These are phyloP conservation scores for Madoqua kirkii DNA, from an alignment of 2,113 vertebrate species.

Conservation along the genomic window DNA sequence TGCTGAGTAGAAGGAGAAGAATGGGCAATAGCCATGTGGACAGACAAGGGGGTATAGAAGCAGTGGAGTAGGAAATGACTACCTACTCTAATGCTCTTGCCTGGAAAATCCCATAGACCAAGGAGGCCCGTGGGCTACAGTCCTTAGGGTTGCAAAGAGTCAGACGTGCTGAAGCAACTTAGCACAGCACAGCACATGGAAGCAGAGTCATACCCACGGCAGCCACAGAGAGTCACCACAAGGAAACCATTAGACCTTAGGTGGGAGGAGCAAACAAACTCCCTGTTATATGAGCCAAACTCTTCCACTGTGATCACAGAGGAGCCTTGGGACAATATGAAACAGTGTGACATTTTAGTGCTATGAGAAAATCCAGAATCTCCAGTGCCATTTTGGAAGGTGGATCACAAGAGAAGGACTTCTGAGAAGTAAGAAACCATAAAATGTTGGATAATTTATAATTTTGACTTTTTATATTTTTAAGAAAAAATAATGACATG, in stretches of 20 bases:
- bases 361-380: neutral
- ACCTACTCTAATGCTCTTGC: neutral
- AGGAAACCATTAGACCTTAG: neutral
- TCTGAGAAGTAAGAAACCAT: neutral
- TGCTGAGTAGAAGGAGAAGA: neutral
- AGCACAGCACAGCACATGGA: neutral
- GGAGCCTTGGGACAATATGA: neutral
- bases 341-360: neutral
- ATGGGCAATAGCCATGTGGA: neutral
- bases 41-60: neutral
- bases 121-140: accelerated
- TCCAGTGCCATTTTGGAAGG: neutral
- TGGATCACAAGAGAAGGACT: neutral
- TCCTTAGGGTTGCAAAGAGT: neutral
- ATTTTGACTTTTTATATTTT: neutral
- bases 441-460: neutral
- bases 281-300: neutral
- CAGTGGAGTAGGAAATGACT: neutral
- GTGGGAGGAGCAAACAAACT: neutral
- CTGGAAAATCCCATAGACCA: neutral
- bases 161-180: neutral
- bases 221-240: neutral
- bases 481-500: neutral
- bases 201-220: accelerated
- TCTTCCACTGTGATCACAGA: neutral